Evolutionary conservation across 2,113 vertebrate species (phyloP).

Genomic region (Cololabis saira): DNA sequence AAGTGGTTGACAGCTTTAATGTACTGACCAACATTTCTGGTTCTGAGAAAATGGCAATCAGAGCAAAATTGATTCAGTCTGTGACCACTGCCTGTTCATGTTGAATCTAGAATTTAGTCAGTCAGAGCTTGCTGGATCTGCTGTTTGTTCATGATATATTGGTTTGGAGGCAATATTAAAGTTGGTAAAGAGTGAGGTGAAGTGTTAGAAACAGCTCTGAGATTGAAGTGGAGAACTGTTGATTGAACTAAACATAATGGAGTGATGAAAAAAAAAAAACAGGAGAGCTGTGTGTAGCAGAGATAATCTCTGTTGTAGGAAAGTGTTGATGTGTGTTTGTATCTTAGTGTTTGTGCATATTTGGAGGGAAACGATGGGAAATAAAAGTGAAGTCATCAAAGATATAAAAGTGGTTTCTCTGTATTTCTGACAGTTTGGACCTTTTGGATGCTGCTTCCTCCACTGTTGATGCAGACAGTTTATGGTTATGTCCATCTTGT

Average conservation of each 20-base stretch:
- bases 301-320: conserved; percentile 2
- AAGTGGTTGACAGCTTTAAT: not conserved
- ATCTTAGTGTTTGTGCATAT: not conserved
- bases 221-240: conserved; percentile 14
- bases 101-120: conserved; percentile 3
- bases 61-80: not conserved
- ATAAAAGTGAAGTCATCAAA: conserved; percentile 39
- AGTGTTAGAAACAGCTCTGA: conserved; percentile 30
- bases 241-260: conserved; percentile 41
- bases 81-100: conserved; percentile 1
- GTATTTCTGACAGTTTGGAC: conserved; percentile 36
- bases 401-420: conserved; percentile 47
- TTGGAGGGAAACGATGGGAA: not conserved
- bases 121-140: not conserved
- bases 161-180: conserved; percentile 9
- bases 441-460: conserved; percentile 39
- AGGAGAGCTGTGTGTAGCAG: conserved; percentile 19
- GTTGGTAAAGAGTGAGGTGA: conserved; percentile 17
- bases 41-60: conserved; percentile 4
- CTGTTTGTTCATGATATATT: conserved; percentile 28
- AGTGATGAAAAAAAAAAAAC: conserved; percentile 46
- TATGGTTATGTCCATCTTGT: conserved; percentile 31
- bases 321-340: conserved; percentile 6
- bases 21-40: not conserved
- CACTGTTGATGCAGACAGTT: conserved; percentile 25